Conservation (phyloP, 2,888 invertebrate species). For the Cheilosia scutellata region DNA sequence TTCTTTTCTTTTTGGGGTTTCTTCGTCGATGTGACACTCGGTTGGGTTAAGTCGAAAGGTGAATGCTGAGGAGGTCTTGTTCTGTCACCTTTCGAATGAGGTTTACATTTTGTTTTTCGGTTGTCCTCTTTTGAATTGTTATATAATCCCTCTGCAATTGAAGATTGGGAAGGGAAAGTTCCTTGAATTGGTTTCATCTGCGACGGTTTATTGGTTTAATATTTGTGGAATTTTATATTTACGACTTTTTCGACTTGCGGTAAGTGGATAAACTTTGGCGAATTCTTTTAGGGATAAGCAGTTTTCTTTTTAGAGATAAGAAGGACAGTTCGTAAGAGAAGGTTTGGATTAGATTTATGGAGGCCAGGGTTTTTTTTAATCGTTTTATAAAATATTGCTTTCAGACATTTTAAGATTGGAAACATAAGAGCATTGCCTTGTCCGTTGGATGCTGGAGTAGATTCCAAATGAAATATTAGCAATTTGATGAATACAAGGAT, state of each 20-base stretch:
- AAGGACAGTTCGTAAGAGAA: not conserved
- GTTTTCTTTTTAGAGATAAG: not conserved
- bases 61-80: not conserved
- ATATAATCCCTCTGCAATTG: constrained; percentile 2
- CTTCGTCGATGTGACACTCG: constrained; percentile 7
- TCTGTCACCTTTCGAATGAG: constrained; percentile 46
- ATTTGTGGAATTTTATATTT: constrained; percentile 60
- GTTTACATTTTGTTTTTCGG: not conserved
- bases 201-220: constrained; percentile 48
- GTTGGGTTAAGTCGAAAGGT: not conserved
- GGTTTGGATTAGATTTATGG: constrained; percentile 3
- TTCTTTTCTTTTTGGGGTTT: constrained; percentile 6
- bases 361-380: not conserved
- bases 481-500: too few species aligned
- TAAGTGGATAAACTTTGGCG: constrained; percentile 19
- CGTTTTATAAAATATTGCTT: not conserved
- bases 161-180: constrained; percentile 1
- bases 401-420: not conserved
- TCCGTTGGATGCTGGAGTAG: too few species aligned
- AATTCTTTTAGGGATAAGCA: constrained; percentile 5
- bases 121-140: constrained; percentile 1
- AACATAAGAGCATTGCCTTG: not conserved
- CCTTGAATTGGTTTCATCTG: constrained; percentile 43
- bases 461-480: too few species aligned
- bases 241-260: constrained; percentile 30